Evolutionary conservation across 2,113 vertebrate genomes (phyloP).

Genomic region (Poeciliopsis retropinna): DNA sequence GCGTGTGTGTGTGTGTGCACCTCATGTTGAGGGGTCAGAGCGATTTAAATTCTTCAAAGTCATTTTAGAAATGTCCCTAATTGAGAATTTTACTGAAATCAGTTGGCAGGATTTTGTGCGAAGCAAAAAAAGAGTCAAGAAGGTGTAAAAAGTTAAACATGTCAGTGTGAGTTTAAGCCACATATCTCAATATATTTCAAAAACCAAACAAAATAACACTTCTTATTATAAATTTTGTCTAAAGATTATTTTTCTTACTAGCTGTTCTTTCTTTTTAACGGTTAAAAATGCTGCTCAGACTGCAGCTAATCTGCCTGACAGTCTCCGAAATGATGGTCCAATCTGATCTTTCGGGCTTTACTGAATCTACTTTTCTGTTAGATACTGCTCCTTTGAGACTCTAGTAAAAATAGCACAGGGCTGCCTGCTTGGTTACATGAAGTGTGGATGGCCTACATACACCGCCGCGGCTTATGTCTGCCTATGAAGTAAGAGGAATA

Average conservation of each 20-base stretch:
- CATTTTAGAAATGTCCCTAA: neutral
- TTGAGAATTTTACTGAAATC: neutral
- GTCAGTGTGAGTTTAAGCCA: neutral
- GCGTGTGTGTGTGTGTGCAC: too few relatives aligned
- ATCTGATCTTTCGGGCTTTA: constrained; percentile 10
- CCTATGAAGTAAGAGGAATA: constrained; percentile 51
- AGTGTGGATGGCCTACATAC: constrained; percentile 73
- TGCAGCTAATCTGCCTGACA: constrained; percentile 9
- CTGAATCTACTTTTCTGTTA: constrained; percentile 44
- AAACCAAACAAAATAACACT: neutral
- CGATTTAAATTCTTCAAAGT: too few relatives aligned
- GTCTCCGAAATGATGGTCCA: constrained; percentile 25
- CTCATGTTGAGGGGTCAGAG: neutral
- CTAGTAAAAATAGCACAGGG: constrained; percentile 71
- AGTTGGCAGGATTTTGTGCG: neutral
- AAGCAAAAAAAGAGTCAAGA: neutral
- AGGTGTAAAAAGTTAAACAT: neutral
- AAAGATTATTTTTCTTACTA: constrained; percentile 8
- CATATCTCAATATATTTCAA: neutral
- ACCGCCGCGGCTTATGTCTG: constrained; percentile 46
- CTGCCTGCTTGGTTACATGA: constrained; percentile 55
- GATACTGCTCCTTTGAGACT: constrained; percentile 62
- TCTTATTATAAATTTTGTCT: neutral
- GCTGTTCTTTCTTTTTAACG: constrained; percentile 35
- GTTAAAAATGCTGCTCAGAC: constrained; percentile 28